Conservation (phyloP, 2,888 invertebrate genomes). For the Erebia epiphron region DNA sequence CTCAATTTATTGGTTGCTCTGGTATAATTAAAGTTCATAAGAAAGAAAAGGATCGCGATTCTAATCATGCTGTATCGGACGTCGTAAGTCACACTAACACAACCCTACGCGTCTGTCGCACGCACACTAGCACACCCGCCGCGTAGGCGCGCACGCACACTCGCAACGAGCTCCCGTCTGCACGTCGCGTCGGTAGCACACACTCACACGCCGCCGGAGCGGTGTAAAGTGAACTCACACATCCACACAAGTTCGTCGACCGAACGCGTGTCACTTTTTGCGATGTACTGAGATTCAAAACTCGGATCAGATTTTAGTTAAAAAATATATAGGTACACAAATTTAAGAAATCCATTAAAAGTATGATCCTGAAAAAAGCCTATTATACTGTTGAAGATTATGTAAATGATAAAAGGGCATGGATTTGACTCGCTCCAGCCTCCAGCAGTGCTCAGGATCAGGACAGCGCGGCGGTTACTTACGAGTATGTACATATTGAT, state of each 20-base stretch:
- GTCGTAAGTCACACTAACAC: constrained; percentile 23
- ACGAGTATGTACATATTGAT: too few relatives aligned
- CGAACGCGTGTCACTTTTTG: constrained; percentile 54
- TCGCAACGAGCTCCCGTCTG: background rate
- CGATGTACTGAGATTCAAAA: constrained; percentile 52
- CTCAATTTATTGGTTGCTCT: background rate
- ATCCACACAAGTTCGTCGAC: constrained; percentile 55
- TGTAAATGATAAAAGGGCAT: too few relatives aligned
- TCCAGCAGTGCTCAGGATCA: too few relatives aligned
- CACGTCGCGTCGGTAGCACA: constrained; percentile 11
- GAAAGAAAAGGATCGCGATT: background rate
- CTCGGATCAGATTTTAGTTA: constrained; percentile 35
- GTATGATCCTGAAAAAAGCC: too few relatives aligned
- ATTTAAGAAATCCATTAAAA: too few relatives aligned
- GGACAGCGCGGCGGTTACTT: too few relatives aligned
- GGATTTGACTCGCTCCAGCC: too few relatives aligned
- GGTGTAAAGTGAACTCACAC: constrained; percentile 35
- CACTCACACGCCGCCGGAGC: constrained; percentile 25
- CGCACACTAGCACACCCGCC: constrained; percentile 16
- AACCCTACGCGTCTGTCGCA: constrained; percentile 32
- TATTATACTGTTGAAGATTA: too few relatives aligned
- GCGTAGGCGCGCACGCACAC: constrained; percentile 13
- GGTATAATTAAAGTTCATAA: background rate
- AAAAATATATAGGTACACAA: constrained; percentile 9
- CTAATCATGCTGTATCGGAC: constrained; percentile 27